Conservation (phyloP, 2,888 invertebrate genomes). For the Electrophaes corylata region DNA sequence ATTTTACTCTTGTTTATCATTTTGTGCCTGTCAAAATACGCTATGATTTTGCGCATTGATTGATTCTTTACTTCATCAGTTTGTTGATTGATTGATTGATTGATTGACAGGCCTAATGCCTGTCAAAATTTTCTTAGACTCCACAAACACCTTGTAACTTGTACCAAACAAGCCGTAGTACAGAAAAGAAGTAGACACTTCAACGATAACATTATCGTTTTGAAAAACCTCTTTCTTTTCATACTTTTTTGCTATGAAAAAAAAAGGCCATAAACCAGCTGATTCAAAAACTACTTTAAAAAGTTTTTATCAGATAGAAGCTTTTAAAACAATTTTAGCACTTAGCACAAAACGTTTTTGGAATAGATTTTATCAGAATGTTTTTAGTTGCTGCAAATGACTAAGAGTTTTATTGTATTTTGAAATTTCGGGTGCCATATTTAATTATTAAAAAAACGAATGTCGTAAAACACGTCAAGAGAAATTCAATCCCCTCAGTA, state of each 20-base stretch:
- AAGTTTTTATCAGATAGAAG: slow-evolving; percentile 20
- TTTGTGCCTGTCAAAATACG: too few relatives aligned
- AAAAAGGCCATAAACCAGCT: slow-evolving; percentile 31
- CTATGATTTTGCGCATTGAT: too few relatives aligned
- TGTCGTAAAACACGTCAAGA: too few relatives aligned
- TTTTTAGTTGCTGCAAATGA: not conserved
- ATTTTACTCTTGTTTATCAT: too few relatives aligned
- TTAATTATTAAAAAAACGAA: too few relatives aligned
- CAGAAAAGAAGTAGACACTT: slow-evolving; percentile 40
- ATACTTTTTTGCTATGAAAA: slow-evolving; percentile 34
- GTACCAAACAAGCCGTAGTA: slow-evolving; percentile 21
- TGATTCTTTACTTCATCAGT: too few relatives aligned
- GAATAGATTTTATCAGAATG: not conserved
- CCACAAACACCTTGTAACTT: not conserved
- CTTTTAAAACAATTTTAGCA: slow-evolving; percentile 18
- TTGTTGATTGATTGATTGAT: too few relatives aligned
- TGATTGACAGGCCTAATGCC: too few relatives aligned
- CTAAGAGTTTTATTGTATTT: not conserved
- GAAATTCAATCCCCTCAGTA: too few relatives aligned
- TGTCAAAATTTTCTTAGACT: too few relatives aligned
- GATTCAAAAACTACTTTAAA: slow-evolving; percentile 32
- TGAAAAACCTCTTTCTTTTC: slow-evolving; percentile 32
- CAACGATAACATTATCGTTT: slow-evolving; percentile 42
- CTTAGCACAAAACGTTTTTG: not conserved
- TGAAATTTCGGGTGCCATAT: too few relatives aligned